phyloP scores from a whole-genome alignment of 2,797 vertebrate species.

The Sandelia bainsii region DNA sequence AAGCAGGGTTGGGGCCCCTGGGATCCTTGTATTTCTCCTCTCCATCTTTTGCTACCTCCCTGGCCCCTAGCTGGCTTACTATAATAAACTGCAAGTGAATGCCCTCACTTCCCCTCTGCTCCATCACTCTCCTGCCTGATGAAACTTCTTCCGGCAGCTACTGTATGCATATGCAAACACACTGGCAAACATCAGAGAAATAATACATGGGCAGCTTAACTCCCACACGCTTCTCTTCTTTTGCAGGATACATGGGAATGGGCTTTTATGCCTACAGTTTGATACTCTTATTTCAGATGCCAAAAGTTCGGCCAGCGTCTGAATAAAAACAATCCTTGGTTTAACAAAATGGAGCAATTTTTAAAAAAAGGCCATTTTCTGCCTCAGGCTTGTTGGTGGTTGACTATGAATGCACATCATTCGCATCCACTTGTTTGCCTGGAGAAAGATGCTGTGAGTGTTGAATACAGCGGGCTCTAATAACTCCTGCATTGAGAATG shows the following conservation, averaged over 20 bases:
- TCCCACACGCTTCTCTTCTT: conserved; percentile 47
- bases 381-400: conserved; percentile 64
- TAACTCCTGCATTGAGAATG: conserved; percentile 6
- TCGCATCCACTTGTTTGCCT: conserved; percentile 59
- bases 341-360: conserved; percentile 55
- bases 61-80: conserved; percentile 53
- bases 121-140: conserved; percentile 41
- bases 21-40: conserved; percentile 44
- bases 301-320: conserved; percentile 53
- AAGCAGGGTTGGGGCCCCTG: conserved; percentile 57
- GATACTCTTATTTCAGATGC: conserved; percentile 59
- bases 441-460: conserved; percentile 44
- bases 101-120: conserved; percentile 25
- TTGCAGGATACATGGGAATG: conserved; percentile 28
- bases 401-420: conserved; percentile 68
- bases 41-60: conserved; percentile 50
- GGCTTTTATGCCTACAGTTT: conserved; percentile 43
- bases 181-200: conserved; percentile 33
- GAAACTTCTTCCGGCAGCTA: conserved; percentile 46
- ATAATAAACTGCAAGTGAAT: conserved; percentile 68
- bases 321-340: conserved; percentile 61
- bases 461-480: conserved; percentile 22
- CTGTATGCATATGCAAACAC: conserved; percentile 54
- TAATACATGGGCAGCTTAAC: conserved; percentile 50
- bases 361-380: conserved; percentile 66